A percentile compares a stretch with the other conserved stretches of the same genome.
phyloP scores from a whole-genome alignment of 2,113 vertebrate species.

The Arvicanthis niloticus region DNA sequence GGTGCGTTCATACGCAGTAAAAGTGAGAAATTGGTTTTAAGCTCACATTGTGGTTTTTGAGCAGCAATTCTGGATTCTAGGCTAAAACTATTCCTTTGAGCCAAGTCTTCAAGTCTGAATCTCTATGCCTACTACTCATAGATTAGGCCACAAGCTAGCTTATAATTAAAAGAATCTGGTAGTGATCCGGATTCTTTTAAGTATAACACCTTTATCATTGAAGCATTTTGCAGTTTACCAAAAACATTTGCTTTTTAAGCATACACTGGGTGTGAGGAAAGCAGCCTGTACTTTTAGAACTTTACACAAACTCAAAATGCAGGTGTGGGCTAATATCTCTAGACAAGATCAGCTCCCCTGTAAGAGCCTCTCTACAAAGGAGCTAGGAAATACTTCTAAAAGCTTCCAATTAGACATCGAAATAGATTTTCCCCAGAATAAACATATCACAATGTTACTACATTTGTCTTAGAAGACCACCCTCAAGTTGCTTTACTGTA shows the following conservation, averaged over 20 bases:
- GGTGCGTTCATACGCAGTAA: constrained; percentile 46
- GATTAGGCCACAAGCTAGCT: constrained; percentile 50
- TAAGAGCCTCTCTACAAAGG: constrained; percentile 73
- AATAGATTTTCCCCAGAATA: constrained; percentile 85
- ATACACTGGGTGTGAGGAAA: constrained; percentile 78
- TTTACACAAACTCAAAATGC: constrained; percentile 81
- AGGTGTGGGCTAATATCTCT: constrained; percentile 82
- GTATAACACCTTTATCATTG: constrained; percentile 79
- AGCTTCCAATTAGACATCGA: constrained; percentile 84
- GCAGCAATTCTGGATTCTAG: constrained; percentile 51
- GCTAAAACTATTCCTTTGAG: constrained; percentile 43
- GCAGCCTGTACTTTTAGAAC: constrained; percentile 77
- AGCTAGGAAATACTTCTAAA: constrained; percentile 83
- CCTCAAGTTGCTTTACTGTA: constrained; percentile 82
- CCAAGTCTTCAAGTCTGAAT: background rate
- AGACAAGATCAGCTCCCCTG: constrained; percentile 78
- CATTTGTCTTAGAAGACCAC: constrained; percentile 86
- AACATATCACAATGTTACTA: constrained; percentile 82
- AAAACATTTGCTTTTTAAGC: constrained; percentile 74
- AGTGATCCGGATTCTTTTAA: constrained; percentile 47
- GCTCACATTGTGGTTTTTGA: constrained; percentile 50
- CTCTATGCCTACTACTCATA: background rate
- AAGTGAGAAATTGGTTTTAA: constrained; percentile 39
- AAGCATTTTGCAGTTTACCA: constrained; percentile 75
- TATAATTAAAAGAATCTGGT: constrained; percentile 66